phyloP scores from a whole-genome alignment of 1,140 invertebrate genomes.

The Babylonia areolata region DNA sequence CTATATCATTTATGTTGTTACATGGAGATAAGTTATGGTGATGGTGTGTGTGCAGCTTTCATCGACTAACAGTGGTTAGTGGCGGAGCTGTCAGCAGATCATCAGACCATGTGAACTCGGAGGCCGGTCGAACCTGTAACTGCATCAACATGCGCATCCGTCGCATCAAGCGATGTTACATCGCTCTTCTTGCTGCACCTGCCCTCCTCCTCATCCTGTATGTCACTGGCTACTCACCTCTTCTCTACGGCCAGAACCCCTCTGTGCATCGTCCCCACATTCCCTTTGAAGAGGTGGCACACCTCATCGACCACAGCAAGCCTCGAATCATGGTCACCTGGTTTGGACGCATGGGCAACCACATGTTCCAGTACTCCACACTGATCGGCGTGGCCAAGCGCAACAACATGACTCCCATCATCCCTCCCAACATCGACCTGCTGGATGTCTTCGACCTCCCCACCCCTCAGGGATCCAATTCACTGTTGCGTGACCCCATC shows the following conservation, averaged over 20 bases:
- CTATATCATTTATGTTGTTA: too few species aligned
- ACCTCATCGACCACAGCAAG: conserved; percentile 30
- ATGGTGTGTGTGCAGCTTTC: too few species aligned
- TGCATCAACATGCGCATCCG: conserved; percentile 21
- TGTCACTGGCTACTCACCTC: conserved; percentile 15
- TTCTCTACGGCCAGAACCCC: conserved; percentile 7
- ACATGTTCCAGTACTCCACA: conserved; percentile 65
- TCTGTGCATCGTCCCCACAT: neutral
- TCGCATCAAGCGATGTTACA: conserved; percentile 29
- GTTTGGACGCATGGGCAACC: conserved; percentile 62
- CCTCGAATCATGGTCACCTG: conserved; percentile 50
- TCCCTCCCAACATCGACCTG: conserved; percentile 49
- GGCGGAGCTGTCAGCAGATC: neutral
- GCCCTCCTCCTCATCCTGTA: neutral
- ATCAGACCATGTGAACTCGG: neutral
- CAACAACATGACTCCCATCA: conserved; percentile 61
- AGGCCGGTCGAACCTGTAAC: neutral
- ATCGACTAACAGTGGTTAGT: neutral
- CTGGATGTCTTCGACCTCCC: conserved; percentile 59
- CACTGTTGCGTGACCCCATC: conserved; percentile 40
- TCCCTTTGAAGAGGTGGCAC: conserved; percentile 31
- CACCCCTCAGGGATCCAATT: conserved; percentile 42
- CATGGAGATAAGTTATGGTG: too few species aligned
- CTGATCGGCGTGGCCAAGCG: conserved; percentile 54
- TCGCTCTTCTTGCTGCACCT: neutral